Evolutionary conservation across 1,140 invertebrate species (phyloP), one percentile per base, ranked within the genome.

Genomic region (Ceratina japonica): DNA sequence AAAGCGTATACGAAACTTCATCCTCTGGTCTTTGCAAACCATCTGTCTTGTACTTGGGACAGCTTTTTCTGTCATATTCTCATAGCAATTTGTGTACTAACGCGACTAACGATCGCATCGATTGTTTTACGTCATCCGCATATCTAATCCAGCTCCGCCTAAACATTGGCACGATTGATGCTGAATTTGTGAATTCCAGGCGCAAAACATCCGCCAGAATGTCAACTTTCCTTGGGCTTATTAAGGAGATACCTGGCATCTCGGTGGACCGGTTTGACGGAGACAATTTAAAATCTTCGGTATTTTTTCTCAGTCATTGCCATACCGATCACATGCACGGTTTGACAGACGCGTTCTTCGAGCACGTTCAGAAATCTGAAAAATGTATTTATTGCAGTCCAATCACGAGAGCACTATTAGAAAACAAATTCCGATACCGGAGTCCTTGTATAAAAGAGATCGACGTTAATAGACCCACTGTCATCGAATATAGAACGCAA

Each of bases 291-390:
- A 78, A 91, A 24, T 94, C 94, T 0, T 90, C 89, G 37, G 91
- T 92, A n/a, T 96, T 93, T 91, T 95, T 96, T 86, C 86, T 96
- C 31, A 95, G 94, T 37, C 95, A 96, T 88, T 95, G 93, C 82
- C 95, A 96, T 82, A 79, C 77, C 3, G 95, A 96, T 91, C 96
- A 96, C 80, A 95, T 94, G 88, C 74, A 88, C n/a, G 95, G 95
- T 12, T 85, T 96, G 5, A 80, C 86, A 65, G 72, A 77, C 7
- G 1, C 24, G 0, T 92, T 92, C 82, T 89, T 90, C 73, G 13
- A 63, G 5, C 4, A 75, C 20, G 79, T 92, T 58, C 49, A 73
- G 27, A 13, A 44, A 10, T 77, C 16, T 2, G 83, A 90, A 8
- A 86, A 82, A 37, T 86, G 80, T 62, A 68, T 93, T 10, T 93